A percentile compares a stretch with the other conserved stretches of the same genome.
Evolutionary conservation across 92 coral and sea anemone genomes (phyloP).

Genomic region (Nematostella vectensis): DNA sequence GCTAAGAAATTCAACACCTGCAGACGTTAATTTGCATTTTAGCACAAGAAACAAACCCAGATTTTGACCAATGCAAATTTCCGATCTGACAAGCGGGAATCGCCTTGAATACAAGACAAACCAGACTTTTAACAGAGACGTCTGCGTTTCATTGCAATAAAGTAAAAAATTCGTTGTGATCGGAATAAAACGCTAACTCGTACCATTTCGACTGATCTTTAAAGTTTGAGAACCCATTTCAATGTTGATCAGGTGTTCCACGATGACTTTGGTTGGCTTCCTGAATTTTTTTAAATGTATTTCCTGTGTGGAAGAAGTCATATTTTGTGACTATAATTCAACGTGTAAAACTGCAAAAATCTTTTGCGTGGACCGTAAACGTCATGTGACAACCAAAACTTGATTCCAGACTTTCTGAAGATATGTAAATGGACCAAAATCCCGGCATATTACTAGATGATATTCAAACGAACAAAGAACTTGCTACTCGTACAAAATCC

Average conservation of each 20-base stretch:
- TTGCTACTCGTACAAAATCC: background rate
- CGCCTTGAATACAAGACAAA: constrained; percentile 26
- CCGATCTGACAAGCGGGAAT: constrained; percentile 11
- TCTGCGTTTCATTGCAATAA: background rate
- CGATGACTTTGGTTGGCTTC: constrained; percentile 34
- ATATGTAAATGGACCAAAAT: constrained; percentile 53
- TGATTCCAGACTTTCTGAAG: constrained; percentile 53
- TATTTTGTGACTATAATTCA: constrained; percentile 14
- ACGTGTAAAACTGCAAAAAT: background rate
- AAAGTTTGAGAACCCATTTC: background rate
- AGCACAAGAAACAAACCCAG: constrained; percentile 26
- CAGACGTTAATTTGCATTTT: constrained; percentile 40
- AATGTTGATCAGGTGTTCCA: constrained; percentile 3
- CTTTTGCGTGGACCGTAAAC: background rate
- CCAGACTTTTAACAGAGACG: constrained; percentile 18
- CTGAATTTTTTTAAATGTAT: constrained; percentile 7
- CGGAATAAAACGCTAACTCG: background rate
- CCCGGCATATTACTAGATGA: constrained; percentile 3
- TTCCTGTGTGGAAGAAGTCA: no score
- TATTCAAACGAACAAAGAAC: constrained; percentile 2
- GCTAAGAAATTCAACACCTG: constrained; percentile 65
- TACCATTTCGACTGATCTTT: background rate
- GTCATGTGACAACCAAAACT: constrained; percentile 46
- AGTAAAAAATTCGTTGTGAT: background rate
- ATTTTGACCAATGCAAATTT: constrained; percentile 37